phyloP scores from a whole-genome alignment of 2,888 invertebrate species.

The Eurytoma californica region DNA sequence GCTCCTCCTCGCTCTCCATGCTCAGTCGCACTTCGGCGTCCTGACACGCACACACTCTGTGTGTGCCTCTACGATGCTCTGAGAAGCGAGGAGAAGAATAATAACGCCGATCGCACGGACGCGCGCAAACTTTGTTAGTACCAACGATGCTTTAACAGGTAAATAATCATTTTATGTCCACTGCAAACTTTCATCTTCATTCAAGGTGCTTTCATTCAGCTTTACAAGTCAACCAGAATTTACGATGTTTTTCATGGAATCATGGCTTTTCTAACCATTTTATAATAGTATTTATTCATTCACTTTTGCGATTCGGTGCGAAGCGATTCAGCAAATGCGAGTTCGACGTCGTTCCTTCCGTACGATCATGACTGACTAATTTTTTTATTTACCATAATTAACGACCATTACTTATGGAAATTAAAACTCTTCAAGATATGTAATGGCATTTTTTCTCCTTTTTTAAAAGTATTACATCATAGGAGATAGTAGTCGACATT shows the following conservation, averaged over 20 bases:
- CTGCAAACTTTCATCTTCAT: neutral
- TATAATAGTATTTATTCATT: neutral
- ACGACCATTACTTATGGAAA: too few relatives aligned
- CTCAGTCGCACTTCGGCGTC: constrained; percentile 40
- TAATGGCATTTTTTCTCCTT: constrained; percentile 1
- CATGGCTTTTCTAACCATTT: neutral
- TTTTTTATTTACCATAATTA: too few relatives aligned
- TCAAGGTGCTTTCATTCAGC: neutral
- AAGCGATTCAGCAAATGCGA: too few relatives aligned
- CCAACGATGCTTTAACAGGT: constrained; percentile 49
- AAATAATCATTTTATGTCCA: neutral
- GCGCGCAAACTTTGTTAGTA: neutral
- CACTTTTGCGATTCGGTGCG: too few relatives aligned
- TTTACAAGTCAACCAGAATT: too few relatives aligned
- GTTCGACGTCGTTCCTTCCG: too few relatives aligned
- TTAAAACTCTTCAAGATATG: too few relatives aligned
- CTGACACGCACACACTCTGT: constrained; percentile 48
- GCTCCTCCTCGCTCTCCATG: constrained; percentile 35
- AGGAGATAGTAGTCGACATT: neutral
- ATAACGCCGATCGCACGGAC: constrained; percentile 19
- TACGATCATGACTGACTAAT: too few relatives aligned
- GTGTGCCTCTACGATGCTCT: constrained; percentile 28
- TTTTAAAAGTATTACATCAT: constrained; percentile 25
- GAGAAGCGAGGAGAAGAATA: neutral
- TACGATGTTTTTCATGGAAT: too few relatives aligned